A percentile compares a stretch with the other conserved stretches of the same genome.
Evolutionary conservation across 2,797 vertebrate species (phyloP).

Genomic region (Pantherophis vulpinus): DNA sequence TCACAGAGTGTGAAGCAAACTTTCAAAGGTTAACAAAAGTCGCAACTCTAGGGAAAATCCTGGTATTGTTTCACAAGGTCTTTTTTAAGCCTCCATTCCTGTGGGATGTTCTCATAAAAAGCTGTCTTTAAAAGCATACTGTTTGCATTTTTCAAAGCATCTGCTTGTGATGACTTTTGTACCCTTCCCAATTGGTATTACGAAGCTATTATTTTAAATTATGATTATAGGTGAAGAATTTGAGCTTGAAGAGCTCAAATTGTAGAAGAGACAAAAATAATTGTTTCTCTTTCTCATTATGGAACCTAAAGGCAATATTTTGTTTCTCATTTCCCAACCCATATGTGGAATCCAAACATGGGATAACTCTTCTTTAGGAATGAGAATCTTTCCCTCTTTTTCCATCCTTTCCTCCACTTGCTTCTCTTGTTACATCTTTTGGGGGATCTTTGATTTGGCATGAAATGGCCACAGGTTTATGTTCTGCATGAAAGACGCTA

Average conservation of each 20-base stretch:
- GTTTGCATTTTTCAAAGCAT: background rate
- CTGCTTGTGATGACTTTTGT: background rate
- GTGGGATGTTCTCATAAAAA: background rate
- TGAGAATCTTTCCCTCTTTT: background rate
- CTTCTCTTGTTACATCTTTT: background rate
- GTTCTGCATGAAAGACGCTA: background rate
- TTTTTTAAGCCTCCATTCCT: background rate
- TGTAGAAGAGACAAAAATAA: background rate
- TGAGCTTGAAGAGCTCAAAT: background rate
- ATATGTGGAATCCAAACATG: background rate
- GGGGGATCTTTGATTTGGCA: background rate
- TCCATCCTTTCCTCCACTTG: background rate
- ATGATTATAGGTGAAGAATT: background rate
- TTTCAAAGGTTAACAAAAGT: slow-evolving; percentile 13
- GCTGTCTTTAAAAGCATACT: background rate
- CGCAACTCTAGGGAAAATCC: background rate
- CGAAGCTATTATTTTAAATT: background rate
- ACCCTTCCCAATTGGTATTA: background rate
- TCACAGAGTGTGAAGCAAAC: background rate
- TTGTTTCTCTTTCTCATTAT: background rate
- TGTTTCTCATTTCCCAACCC: background rate
- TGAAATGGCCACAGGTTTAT: background rate
- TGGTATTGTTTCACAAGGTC: background rate
- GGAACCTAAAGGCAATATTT: background rate
- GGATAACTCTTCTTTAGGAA: background rate